These are phyloP conservation scores for Hafferia zeledoni DNA, from an alignment of 2,797 vertebrate species.

Conservation along the genomic window DNA sequence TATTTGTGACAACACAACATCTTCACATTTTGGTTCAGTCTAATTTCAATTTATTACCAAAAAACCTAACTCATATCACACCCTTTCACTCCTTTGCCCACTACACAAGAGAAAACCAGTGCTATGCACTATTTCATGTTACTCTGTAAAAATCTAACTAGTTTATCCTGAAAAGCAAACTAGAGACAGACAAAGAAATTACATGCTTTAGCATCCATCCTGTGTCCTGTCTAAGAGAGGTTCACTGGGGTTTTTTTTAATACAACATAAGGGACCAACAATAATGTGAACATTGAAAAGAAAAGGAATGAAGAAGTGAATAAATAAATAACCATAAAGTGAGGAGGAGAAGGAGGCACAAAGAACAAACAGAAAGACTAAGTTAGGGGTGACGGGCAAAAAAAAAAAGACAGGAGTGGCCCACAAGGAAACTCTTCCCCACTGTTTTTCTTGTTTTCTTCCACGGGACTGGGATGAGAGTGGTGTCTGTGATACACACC, in stretches of 20 bases:
- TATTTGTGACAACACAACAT: neutral
- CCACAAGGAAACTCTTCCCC: neutral
- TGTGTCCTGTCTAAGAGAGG: neutral
- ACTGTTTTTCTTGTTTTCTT: neutral
- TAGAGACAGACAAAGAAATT: neutral
- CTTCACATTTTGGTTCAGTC: neutral
- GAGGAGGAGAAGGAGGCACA: neutral
- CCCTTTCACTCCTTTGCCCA: neutral
- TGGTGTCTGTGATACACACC: neutral
- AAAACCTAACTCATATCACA: neutral
- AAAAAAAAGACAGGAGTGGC: neutral
- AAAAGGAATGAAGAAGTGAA: neutral
- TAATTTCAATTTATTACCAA: neutral
- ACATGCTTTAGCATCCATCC: neutral
- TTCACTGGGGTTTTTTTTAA: neutral
- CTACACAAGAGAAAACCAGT: neutral
- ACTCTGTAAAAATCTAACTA: neutral
- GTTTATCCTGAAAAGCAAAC: neutral
- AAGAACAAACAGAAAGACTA: neutral
- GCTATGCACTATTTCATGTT: neutral
- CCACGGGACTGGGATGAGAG: accelerated
- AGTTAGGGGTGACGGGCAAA: accelerated
- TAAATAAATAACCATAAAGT: neutral
- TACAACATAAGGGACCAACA: neutral
- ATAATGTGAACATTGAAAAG: neutral